Base-by-base conservation (phyloP, 2,113 vertebrate species). In the Pavo muticus region DNA sequence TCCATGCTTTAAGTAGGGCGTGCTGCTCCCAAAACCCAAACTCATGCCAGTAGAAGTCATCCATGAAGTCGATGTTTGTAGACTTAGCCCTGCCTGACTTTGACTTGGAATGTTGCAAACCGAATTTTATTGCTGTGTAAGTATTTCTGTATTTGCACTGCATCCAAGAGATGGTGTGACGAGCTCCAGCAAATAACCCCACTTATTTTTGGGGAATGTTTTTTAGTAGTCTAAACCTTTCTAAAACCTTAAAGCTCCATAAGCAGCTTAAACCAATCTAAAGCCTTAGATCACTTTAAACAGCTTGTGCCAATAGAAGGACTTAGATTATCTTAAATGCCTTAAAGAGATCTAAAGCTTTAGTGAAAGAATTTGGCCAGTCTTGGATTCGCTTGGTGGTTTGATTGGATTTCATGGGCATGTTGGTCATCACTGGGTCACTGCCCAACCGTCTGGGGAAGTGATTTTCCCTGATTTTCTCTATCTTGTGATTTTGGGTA, bases 241-340 rank as follows among this genome's bases (percentile, higher is more conserved):
- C 39, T 77, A 96, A 97, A 96, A 64, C 95, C 75, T 93, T 88
- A 90, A 97, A 96, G 91, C 95, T 86, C 48, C 57, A 7, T 97
- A 97, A 97, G 96, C 91, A 83, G 96, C 95, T 96, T 97, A 96
- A 94, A 80, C 54, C 75, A 64, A 5, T 84, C 93, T 86, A 88
- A 97, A 96, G 70, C 94, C 95, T 48, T 59, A 68, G 96, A 97
- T 97, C 86, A 84, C 75, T 95, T 97, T 97, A 95, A 97, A 95
- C 72, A 95, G 97, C 96, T 96, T 93, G 94, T 96, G 95, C 94
- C 90, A 96, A 81, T 84, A 84, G 25, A 88, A 93, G 81, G 90
- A 52, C 93, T 96, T 82, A 94, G 92, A 95, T 95, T 87, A 94
- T 89, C 71, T 78, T 94, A 96, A 96, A 92, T 90, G 74, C 88